phyloP scores from a whole-genome alignment of 2,888 invertebrate species.

The Ormyrus pomaceus region DNA sequence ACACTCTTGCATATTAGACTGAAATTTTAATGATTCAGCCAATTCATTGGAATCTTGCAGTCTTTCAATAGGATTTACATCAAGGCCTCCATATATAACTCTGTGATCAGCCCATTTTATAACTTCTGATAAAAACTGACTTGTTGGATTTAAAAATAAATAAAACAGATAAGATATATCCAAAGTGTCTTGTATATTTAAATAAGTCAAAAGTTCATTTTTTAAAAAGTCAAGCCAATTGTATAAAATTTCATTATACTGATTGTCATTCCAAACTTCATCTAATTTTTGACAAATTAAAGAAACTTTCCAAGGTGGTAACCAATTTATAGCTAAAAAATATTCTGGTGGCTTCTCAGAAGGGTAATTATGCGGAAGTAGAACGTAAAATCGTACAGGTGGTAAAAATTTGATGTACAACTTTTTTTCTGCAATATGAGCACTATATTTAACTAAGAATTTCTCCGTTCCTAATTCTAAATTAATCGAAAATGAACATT shows the following conservation, averaged over 20 bases:
- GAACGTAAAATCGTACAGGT: slow-evolving; percentile 59
- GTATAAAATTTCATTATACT: slow-evolving; percentile 65
- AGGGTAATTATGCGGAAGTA: slow-evolving; percentile 64
- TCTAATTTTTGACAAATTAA: slow-evolving; percentile 64
- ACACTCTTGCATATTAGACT: slow-evolving; percentile 59
- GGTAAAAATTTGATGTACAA: slow-evolving; percentile 62
- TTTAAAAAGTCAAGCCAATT: slow-evolving; percentile 66
- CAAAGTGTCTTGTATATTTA: slow-evolving; percentile 59
- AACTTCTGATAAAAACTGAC: slow-evolving; percentile 46
- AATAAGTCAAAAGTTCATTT: slow-evolving; percentile 59
- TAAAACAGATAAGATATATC: slow-evolving; percentile 61
- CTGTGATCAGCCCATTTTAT: slow-evolving; percentile 57
- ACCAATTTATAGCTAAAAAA: slow-evolving; percentile 62
- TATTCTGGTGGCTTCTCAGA: slow-evolving; percentile 61
- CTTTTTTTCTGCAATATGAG: slow-evolving; percentile 4
- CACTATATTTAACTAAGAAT: slow-evolving; percentile 14
- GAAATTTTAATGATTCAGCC: slow-evolving; percentile 55
- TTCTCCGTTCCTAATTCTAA: slow-evolving; percentile 33
- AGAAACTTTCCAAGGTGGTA: slow-evolving; percentile 63
- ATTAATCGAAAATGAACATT: slow-evolving; percentile 59
- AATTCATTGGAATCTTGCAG: slow-evolving; percentile 56
- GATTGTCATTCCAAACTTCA: slow-evolving; percentile 64
- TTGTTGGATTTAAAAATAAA: slow-evolving; percentile 44
- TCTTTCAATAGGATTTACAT: slow-evolving; percentile 58
- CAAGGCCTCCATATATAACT: slow-evolving; percentile 56